phyloP scores from a whole-genome alignment of 2,113 vertebrate species.

The Genyomyrus donnyi region DNA sequence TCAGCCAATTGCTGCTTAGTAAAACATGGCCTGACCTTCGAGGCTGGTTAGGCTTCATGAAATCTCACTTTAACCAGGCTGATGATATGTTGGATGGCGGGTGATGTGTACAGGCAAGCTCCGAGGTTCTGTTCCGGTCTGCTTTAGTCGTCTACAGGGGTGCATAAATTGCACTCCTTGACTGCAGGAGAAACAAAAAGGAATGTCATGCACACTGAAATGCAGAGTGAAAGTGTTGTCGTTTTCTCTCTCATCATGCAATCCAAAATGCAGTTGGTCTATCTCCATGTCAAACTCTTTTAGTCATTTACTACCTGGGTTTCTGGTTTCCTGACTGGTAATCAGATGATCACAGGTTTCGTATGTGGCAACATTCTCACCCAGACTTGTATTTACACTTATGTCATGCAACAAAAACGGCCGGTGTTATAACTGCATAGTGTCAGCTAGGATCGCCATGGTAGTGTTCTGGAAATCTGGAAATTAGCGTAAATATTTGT shows the following conservation, averaged over 20 bases:
- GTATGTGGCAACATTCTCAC: neutral
- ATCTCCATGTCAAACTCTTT: neutral
- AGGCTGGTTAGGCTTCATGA: neutral
- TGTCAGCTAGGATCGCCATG: neutral
- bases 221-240: neutral
- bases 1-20: neutral
- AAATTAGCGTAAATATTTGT: neutral
- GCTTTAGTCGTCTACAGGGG: neutral
- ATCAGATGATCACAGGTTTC: neutral
- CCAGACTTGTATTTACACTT: neutral
- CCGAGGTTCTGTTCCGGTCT: neutral
- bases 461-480: neutral
- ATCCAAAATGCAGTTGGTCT: neutral
- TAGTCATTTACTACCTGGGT: neutral
- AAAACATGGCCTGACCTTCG: neutral
- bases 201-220: neutral
- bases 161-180: neutral
- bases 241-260: neutral
- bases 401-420: neutral
- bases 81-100: neutral
- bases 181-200: neutral
- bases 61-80: neutral
- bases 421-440: neutral
- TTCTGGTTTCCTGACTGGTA: neutral
- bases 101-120: neutral